Evolutionary conservation across 2,113 vertebrate genomes (phyloP), one percentile per base, ranked within the genome.

Genomic region (Hydrochoerus hydrochaeris): DNA sequence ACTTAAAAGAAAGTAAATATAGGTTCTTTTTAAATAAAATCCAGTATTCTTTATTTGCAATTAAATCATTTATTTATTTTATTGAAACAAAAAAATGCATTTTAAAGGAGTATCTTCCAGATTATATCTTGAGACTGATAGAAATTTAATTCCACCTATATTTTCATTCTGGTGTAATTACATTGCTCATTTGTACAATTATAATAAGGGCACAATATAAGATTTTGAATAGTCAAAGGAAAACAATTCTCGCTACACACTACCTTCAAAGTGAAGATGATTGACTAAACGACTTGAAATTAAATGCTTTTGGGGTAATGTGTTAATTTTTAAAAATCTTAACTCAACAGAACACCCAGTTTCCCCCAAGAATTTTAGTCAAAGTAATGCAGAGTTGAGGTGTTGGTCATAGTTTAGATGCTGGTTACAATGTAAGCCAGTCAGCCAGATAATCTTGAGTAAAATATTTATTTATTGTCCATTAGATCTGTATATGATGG

Each of bases 181-280:
- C 26, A 38, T 26, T 88, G 3, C 16, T 86, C 6, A 19, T 82
- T 60, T 13, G 22, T 85, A 58, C 60, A 52, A 82, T 71, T 82
- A 78, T 69, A 95, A 57, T 89, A 62, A 52, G 7, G 10, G 75
- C 54, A 57, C 24, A 94, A 85, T 46, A 24, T 1, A 93, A 90
- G 13, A 54, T 92, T 60, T 82, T 96, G 35, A 92, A 81, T 92
- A 87, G 94, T 90, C 32, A 94, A 94, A 91, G 57, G 52, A 93
- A 80, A 14, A 28, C 20, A 89, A 86, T 73, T 82, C 81, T 71
- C 12, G 86, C 92, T 92, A 95, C 2, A 49, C 12, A 65, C 38
- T 75, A 60, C 73, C 11, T 94, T 88, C 65, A 91, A 83, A 92
- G 41, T 83, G 12, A 93, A 62, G 17, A 73, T 80, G 67, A 60